phyloP scores from a whole-genome alignment of 2,888 invertebrate genomes.

The Aspidiotus destructor region DNA sequence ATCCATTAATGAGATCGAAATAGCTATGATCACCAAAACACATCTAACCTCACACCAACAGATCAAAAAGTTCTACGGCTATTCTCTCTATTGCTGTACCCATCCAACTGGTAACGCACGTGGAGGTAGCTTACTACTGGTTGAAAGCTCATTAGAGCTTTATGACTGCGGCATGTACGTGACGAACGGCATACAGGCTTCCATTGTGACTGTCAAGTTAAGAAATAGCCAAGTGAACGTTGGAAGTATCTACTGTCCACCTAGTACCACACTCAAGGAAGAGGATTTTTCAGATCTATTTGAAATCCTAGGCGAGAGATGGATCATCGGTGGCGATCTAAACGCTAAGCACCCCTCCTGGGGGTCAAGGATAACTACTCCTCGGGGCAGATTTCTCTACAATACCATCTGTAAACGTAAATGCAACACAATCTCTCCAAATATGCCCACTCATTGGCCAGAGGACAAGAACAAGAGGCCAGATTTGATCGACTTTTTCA shows the following conservation, averaged over 20 bases:
- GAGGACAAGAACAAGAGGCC: no score
- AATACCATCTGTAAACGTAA: no score
- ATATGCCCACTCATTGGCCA: no score
- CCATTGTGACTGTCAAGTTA: neutral
- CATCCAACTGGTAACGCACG: neutral
- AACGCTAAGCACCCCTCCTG: neutral
- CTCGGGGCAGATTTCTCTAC: no score
- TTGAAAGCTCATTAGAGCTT: neutral
- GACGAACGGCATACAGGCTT: neutral
- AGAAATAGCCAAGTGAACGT: constrained; percentile 2
- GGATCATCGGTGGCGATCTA: neutral
- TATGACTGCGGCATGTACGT: neutral
- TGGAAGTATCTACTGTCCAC: constrained; percentile 2
- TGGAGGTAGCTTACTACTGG: neutral
- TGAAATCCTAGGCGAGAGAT: neutral
- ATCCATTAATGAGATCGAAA: neutral
- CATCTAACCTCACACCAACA: neutral
- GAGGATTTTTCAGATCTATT: neutral
- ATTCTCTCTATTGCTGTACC: neutral
- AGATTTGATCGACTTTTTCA: no score
- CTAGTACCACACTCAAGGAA: neutral
- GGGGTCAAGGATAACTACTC: neutral
- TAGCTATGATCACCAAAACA: neutral
- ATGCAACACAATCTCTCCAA: no score
- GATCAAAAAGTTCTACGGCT: constrained; percentile 1